phyloP scores from a whole-genome alignment of 92 coral and sea anemone species.

The Parazoanthus darwini region DNA sequence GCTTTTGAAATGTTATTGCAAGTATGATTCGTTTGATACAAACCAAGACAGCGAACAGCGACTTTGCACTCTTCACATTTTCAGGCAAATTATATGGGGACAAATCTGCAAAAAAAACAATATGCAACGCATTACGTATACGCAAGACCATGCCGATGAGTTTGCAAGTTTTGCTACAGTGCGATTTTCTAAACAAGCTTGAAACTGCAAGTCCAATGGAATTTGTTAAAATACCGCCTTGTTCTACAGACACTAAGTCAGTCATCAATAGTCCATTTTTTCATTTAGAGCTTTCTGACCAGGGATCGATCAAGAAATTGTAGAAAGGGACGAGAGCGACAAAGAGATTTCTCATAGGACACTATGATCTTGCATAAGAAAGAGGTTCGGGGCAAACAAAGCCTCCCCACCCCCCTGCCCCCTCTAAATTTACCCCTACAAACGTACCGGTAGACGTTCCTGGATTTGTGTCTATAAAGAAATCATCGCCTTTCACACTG shows the following conservation, averaged over 20 bases:
- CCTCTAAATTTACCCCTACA: neutral
- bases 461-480: slow-evolving; percentile 72
- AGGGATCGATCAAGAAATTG: neutral
- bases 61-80: neutral
- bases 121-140: neutral
- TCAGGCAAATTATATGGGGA: neutral
- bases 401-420: neutral
- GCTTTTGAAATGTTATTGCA: neutral
- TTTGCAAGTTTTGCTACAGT: neutral
- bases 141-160: neutral
- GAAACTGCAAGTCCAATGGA: neutral
- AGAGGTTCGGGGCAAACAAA: neutral
- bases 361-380: neutral
- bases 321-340: neutral
- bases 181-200: neutral
- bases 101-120: neutral
- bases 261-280: too few relatives aligned
- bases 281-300: too few relatives aligned
- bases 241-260: too few relatives aligned
- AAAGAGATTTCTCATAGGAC: neutral
- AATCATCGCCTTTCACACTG: slow-evolving; percentile 62
- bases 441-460: slow-evolving; percentile 2
- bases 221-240: neutral
- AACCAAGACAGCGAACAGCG: neutral
- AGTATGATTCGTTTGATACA: neutral